A percentile compares a stretch with the other conserved stretches of the same genome.
phyloP scores from a whole-genome alignment of 2,113 vertebrate species.

The Pyrgilauda ruficollis region DNA sequence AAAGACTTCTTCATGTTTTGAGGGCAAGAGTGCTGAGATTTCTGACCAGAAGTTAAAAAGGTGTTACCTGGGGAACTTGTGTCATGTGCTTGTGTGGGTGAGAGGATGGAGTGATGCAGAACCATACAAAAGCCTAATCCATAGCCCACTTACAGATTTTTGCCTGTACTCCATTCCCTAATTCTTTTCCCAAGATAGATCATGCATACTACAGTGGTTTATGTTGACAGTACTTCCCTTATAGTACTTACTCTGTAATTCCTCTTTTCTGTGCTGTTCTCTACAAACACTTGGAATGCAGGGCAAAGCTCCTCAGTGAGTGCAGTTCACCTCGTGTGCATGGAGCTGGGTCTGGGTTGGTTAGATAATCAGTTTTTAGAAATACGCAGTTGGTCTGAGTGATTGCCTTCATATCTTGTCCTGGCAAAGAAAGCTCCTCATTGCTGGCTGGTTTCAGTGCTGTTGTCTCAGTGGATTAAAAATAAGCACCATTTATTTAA shows the following conservation, averaged over 20 bases:
- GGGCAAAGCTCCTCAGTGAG: background rate
- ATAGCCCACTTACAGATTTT: background rate
- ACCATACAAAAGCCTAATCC: background rate
- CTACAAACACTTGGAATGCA: background rate
- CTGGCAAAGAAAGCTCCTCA: background rate
- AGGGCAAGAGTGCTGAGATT: background rate
- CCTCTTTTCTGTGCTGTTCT: background rate
- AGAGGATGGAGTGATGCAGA: background rate
- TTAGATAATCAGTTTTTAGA: background rate
- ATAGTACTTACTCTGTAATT: background rate
- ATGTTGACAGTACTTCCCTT: background rate
- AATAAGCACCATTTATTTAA: background rate
- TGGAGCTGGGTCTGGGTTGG: background rate
- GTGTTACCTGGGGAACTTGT: background rate
- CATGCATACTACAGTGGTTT: background rate
- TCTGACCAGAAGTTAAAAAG: background rate
- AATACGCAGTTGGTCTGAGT: background rate
- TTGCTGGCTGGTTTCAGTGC: background rate
- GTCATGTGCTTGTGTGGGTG: background rate
- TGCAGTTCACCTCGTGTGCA: accelerated
- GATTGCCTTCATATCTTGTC: background rate
- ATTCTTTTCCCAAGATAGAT: background rate
- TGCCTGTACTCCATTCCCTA: background rate
- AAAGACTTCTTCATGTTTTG: background rate
- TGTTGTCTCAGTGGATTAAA: background rate